Percentiles rank a stretch among this genome's conserved stretches.
These are phyloP conservation scores for Brachionus manjavacas DNA, from an alignment of 1,140 invertebrate genomes.

Conservation along the genomic window DNA sequence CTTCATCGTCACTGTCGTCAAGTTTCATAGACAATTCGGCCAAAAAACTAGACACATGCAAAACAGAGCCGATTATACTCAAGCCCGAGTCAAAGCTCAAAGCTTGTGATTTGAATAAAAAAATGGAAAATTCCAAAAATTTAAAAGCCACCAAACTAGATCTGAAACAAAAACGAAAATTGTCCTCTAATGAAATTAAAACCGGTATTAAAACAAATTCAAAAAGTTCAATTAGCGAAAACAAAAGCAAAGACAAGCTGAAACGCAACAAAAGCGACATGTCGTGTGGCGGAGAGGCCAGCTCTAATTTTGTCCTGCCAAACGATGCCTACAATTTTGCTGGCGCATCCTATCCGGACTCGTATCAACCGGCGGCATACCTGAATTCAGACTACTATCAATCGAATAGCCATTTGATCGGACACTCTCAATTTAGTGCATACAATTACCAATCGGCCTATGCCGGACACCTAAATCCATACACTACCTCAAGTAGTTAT, in stretches of 20 bases:
- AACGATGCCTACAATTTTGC: neutral
- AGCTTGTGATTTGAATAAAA: constrained; percentile 16
- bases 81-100: neutral
- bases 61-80: constrained; percentile 2
- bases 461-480: neutral
- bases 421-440: neutral
- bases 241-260: neutral
- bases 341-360: neutral
- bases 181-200: neutral
- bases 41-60: neutral
- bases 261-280: neutral
- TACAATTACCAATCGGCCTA: neutral
- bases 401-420: neutral
- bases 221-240: neutral
- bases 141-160: neutral
- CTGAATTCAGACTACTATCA: neutral
- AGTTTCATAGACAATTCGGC: neutral
- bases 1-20: neutral
- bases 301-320: neutral
- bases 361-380: neutral
- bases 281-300: neutral
- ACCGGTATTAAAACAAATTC: neutral
- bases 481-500: neutral
- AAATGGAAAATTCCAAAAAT: neutral
- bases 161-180: constrained; percentile 1